Conservation (phyloP, 1,140 invertebrate genomes). For the Hirudo medicinalis region DNA sequence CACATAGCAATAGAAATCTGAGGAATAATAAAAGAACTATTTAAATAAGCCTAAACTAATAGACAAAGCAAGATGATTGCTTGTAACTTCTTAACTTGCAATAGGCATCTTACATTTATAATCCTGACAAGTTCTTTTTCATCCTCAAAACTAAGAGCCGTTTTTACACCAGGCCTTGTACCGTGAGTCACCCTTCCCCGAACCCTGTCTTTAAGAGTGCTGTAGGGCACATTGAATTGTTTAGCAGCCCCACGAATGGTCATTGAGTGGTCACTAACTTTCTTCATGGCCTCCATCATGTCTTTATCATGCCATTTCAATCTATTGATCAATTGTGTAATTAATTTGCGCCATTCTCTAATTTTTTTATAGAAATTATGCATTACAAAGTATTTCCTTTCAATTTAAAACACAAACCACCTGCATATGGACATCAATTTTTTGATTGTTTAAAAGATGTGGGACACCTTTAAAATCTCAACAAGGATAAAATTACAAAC, state of each 20-base stretch:
- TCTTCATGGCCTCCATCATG: constrained; percentile 26
- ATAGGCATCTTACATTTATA: constrained; percentile 17
- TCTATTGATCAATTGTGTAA: constrained; percentile 8
- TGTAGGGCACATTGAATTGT: constrained; percentile 25
- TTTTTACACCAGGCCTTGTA: constrained; percentile 24
- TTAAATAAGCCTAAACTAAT: neutral
- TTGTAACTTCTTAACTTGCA: neutral
- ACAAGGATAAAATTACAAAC: no score
- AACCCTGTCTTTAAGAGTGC: constrained; percentile 25
- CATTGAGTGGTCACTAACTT: constrained; percentile 23
- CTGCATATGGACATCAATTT: neutral
- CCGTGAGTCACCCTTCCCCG: constrained; percentile 22
- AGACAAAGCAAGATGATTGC: neutral
- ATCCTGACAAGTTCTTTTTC: constrained; percentile 23
- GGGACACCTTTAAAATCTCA: no score
- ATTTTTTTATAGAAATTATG: neutral
- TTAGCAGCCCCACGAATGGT: constrained; percentile 26
- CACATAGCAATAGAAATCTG: neutral
- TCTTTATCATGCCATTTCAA: constrained; percentile 24
- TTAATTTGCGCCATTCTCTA: neutral
- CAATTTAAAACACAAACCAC: neutral
- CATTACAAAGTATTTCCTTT: constrained; percentile 7
- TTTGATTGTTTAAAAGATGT: no score
- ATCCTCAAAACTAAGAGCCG: constrained; percentile 22
- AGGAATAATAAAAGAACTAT: neutral